Percentiles rank a stretch among this genome's conserved stretches.
phyloP scores from a whole-genome alignment of 2,888 invertebrate species.

The Gastracanthus pulcherrimus region DNA sequence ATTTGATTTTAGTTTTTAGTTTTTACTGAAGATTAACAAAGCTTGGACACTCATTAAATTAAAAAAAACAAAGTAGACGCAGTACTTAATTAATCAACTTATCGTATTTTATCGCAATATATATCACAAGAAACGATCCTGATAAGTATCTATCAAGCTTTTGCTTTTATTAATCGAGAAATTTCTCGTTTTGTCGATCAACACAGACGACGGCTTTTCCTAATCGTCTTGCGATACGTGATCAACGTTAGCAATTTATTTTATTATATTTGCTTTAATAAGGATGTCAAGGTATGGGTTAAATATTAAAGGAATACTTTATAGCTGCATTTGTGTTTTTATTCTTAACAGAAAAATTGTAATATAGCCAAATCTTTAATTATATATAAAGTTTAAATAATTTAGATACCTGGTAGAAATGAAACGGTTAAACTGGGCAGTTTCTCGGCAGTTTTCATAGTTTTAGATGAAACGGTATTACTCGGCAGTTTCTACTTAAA shows the following conservation, averaged over 20 bases:
- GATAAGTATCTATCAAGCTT: background rate
- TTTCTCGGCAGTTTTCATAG: too few species aligned
- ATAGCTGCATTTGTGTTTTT: too few species aligned
- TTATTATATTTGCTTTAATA: background rate
- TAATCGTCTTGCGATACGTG: background rate
- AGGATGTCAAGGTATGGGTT: background rate
- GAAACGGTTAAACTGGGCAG: too few species aligned
- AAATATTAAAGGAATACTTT: background rate
- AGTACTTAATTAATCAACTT: background rate
- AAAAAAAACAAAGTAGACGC: background rate
- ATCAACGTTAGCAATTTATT: background rate
- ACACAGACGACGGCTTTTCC: background rate
- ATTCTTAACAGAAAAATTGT: too few species aligned
- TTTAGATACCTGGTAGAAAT: too few species aligned
- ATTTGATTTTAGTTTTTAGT: background rate
- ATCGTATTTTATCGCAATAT: background rate
- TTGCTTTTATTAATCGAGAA: conserved; percentile 7
- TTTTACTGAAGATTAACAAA: background rate
- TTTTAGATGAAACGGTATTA: too few species aligned
- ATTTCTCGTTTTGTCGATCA: background rate
- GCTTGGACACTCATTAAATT: background rate
- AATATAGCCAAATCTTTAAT: too few species aligned
- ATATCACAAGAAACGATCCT: background rate
- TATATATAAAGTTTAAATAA: too few species aligned
- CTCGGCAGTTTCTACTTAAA: too few species aligned